Percentiles rank a stretch among this genome's conserved stretches.
Conservation (phyloP, 2,113 vertebrate genomes). For the Tetrax tetrax region DNA sequence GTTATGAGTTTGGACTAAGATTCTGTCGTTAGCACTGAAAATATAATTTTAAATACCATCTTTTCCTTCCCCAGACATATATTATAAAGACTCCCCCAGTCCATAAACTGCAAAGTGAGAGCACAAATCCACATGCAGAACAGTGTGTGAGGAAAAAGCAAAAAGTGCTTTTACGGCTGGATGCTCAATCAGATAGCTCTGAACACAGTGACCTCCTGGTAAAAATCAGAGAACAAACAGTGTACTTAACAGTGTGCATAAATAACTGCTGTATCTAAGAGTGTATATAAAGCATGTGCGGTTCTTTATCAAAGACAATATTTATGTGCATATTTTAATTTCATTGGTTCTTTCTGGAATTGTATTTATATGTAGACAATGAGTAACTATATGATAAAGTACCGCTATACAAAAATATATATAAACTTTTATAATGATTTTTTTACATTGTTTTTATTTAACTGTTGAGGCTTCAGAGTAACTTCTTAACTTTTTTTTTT, state of each 20-base stretch:
- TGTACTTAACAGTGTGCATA: neutral
- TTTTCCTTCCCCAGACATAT: constrained; percentile 79
- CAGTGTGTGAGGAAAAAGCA: constrained; percentile 71
- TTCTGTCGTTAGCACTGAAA: neutral
- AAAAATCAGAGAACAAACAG: constrained; percentile 47
- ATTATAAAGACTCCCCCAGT: constrained; percentile 85
- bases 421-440: neutral
- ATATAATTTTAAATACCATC: neutral
- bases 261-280: neutral
- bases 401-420: neutral
- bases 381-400: neutral
- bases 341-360: neutral
- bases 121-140: constrained; percentile 25
- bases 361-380: neutral
- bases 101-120: constrained; percentile 58
- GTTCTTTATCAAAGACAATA: neutral
- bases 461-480: neutral
- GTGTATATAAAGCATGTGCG: neutral
- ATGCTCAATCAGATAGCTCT: constrained; percentile 88
- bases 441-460: neutral
- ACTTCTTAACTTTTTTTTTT: neutral
- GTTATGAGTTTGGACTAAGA: neutral
- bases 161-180: constrained; percentile 80
- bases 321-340: neutral
- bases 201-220: constrained; percentile 87